Evolutionary conservation across 2,113 vertebrate species (phyloP), one percentile per base, ranked within the genome.

Genomic region (Typhlomys cinereus): DNA sequence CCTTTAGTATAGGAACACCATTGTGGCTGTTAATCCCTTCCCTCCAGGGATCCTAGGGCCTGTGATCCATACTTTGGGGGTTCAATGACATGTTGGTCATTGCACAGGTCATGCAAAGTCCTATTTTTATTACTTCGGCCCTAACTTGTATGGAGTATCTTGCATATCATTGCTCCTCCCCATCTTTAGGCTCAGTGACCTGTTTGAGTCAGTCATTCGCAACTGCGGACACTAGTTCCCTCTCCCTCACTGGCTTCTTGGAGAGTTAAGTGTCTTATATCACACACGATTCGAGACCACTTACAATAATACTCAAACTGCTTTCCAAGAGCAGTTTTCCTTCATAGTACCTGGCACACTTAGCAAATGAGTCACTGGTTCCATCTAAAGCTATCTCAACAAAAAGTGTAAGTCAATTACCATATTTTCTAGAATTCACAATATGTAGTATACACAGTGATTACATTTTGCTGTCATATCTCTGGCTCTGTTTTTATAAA

Each of bases 401-500:
- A 13, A 27, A 71, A 62, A 80, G 61, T 34, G 66, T 10, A 83
- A 21, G 34, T 81, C 73, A 87, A 44, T 27, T 57, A 25, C 57
- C n/a, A 46, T 31, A 66, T 50, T 89, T 89, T 79, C 41, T 44
- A 34, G 20, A 46, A 80, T 9, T 83, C 70, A 84, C 74, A 95
- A n/a, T 48, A 34, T 50, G 13, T 50, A 85, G 62, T 50, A 80
- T 46, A 50, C 27, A 70, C 0, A 90, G 41, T 34, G 75, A 52
- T 7, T 62, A 1, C 34, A 36, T 54, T 92, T 85, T 79, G 39
- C 25, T 69, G 54, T 83, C 78, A 78, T 12, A 67, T 61, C 57
- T 92, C 25, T 27, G 50, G 75, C 34, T 21, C 73, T 91, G 57
- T 5, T 80, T 84, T 86, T 92, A 85, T 78, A 41, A 61, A 94